phyloP scores from a whole-genome alignment of 2,113 vertebrate species.

The Crocuta crocuta region DNA sequence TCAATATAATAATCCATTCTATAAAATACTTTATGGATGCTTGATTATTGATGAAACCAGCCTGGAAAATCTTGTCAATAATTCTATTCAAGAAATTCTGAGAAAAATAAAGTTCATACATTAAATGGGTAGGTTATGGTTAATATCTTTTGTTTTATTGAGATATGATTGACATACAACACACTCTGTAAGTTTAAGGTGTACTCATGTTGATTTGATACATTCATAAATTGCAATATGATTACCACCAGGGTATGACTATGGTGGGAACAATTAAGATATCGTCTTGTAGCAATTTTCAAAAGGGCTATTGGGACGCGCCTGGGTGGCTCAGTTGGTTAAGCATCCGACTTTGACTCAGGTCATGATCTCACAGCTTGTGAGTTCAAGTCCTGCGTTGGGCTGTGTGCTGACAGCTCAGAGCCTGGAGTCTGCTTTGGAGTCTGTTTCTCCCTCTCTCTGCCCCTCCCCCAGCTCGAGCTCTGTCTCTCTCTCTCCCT shows the following conservation, averaged over 20 bases:
- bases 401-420: too few relatives aligned
- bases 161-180: not conserved
- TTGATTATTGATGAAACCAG: slow-evolving; percentile 94
- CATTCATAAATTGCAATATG: accelerated
- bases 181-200: not conserved
- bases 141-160: not conserved
- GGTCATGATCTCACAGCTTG: too few relatives aligned
- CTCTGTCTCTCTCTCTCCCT: too few relatives aligned
- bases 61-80: slow-evolving; percentile 90
- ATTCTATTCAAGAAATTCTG: slow-evolving; percentile 91
- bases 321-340: too few relatives aligned
- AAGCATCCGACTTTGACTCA: too few relatives aligned
- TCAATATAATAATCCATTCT: slow-evolving; percentile 94
- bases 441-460: too few relatives aligned
- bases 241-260: accelerated
- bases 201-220: not conserved
- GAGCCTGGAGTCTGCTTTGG: too few relatives aligned
- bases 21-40: slow-evolving; percentile 97
- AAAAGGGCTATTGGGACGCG: not conserved
- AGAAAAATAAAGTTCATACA: slow-evolving; percentile 71
- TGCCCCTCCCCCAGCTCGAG: too few relatives aligned
- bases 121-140: not conserved
- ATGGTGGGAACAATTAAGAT: not conserved
- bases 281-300: not conserved
- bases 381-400: too few relatives aligned